Conservation (phyloP, 2,797 vertebrate genomes). For the Borostomias antarcticus region DNA sequence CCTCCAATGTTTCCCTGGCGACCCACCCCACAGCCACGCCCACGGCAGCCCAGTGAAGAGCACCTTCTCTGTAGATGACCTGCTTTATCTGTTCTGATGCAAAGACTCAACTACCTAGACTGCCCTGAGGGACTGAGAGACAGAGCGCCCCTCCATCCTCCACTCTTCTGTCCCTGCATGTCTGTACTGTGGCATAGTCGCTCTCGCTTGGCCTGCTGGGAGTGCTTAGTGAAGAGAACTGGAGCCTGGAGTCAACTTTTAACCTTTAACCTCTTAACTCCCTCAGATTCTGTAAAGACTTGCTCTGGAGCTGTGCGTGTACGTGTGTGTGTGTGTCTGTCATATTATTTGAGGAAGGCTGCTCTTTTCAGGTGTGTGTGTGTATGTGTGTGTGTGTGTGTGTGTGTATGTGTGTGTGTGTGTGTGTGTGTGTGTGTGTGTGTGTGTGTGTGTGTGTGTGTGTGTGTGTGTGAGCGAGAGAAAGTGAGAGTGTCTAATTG, state of each 20-base stretch:
- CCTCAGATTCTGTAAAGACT: slow-evolving; percentile 20
- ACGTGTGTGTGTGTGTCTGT: slow-evolving; percentile 27
- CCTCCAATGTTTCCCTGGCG: slow-evolving; percentile 78
- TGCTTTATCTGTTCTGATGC: slow-evolving; percentile 27
- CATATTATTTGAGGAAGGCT: slow-evolving; percentile 10
- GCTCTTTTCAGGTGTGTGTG: neutral
- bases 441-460: slow-evolving; percentile 36
- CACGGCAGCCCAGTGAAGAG: slow-evolving; percentile 61
- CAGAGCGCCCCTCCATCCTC: slow-evolving; percentile 9
- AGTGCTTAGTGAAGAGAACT: slow-evolving; percentile 11
- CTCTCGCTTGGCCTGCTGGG: neutral
- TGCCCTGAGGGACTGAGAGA: slow-evolving; percentile 3
- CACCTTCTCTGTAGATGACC: slow-evolving; percentile 26
- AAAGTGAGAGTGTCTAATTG: neutral
- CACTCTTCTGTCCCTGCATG: slow-evolving; percentile 54
- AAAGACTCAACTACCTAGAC: slow-evolving; percentile 29
- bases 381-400: slow-evolving; percentile 43
- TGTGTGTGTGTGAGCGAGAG: slow-evolving; percentile 29
- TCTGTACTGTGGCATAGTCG: slow-evolving; percentile 13
- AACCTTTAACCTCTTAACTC: slow-evolving; percentile 14
- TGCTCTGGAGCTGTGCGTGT: slow-evolving; percentile 22
- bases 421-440: slow-evolving; percentile 1
- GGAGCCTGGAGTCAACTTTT: slow-evolving; percentile 27
- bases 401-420: slow-evolving; percentile 13
- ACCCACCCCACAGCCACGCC: slow-evolving; percentile 64